phyloP scores from a whole-genome alignment of 2,888 invertebrate species.

The Campopleginae sp. region DNA sequence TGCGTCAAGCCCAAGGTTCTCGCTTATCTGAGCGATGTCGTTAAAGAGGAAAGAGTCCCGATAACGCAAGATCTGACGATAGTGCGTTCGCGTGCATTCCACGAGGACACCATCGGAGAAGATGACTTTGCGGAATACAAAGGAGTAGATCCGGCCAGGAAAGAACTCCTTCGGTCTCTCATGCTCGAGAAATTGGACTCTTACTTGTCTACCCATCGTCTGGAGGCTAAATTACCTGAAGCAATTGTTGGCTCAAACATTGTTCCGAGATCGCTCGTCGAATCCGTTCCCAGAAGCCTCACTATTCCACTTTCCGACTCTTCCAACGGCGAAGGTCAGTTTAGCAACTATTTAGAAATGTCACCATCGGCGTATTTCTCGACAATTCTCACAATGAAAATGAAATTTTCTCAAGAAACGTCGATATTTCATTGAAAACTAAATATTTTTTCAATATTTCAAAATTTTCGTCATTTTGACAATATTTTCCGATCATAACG shows the following conservation, averaged over 20 bases:
- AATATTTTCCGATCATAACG: too few species aligned
- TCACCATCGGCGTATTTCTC: neutral
- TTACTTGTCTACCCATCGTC: slow-evolving; percentile 91
- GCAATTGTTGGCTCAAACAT: slow-evolving; percentile 84
- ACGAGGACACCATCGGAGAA: slow-evolving; percentile 81
- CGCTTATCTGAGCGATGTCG: slow-evolving; percentile 89
- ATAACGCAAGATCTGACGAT: slow-evolving; percentile 92
- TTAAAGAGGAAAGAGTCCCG: slow-evolving; percentile 89
- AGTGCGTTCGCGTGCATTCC: slow-evolving; percentile 86
- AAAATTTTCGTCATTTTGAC: too few species aligned
- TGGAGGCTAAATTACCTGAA: slow-evolving; percentile 90
- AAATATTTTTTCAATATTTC: too few species aligned
- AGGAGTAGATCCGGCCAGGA: slow-evolving; percentile 78
- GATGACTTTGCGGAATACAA: slow-evolving; percentile 82
- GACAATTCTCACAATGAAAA: neutral
- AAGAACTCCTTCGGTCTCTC: slow-evolving; percentile 82
- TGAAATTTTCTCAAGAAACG: too few species aligned
- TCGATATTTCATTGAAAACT: too few species aligned
- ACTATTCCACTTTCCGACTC: slow-evolving; percentile 89
- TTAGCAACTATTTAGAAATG: neutral
- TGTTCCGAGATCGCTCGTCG: slow-evolving; percentile 88
- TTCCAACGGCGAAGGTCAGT: slow-evolving; percentile 81
- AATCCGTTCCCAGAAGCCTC: slow-evolving; percentile 88
- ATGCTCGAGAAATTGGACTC: slow-evolving; percentile 90
- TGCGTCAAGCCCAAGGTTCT: slow-evolving; percentile 92